phyloP scores from a whole-genome alignment of 2,113 vertebrate genomes.

The Neolamprologus kungweensis region DNA sequence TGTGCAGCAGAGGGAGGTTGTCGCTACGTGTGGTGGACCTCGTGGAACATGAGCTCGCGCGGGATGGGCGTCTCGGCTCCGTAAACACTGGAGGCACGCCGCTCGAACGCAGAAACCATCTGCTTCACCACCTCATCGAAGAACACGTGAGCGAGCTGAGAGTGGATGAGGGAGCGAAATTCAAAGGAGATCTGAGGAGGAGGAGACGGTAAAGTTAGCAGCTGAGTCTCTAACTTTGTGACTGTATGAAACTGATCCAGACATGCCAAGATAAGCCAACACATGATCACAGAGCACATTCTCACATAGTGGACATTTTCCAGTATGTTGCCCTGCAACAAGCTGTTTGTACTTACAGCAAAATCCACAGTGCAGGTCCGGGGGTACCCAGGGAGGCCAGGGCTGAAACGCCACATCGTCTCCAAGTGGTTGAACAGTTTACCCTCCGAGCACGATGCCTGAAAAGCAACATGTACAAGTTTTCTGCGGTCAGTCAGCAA shows the following conservation, averaged over 20 bases:
- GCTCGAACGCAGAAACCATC: slow-evolving; percentile 91
- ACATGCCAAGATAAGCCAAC: background rate
- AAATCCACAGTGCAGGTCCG: slow-evolving; percentile 93
- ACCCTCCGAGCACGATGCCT: slow-evolving; percentile 92
- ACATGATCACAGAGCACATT: background rate
- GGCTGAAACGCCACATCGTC: slow-evolving; percentile 92
- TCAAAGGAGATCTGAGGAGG: slow-evolving; percentile 86
- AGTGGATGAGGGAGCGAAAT: slow-evolving; percentile 93
- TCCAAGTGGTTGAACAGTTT: slow-evolving; percentile 92
- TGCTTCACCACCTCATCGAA: slow-evolving; percentile 97
- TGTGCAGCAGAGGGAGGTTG: background rate
- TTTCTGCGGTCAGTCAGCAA: background rate
- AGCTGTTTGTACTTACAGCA: slow-evolving; percentile 73
- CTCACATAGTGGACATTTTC: background rate
- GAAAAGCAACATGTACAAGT: background rate
- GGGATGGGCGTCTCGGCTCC: slow-evolving; percentile 87
- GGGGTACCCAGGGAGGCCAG: slow-evolving; percentile 89
- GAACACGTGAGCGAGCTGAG: slow-evolving; percentile 86
- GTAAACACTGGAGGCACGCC: slow-evolving; percentile 76
- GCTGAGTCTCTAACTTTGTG: background rate
- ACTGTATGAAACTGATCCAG: background rate
- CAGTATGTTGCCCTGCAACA: background rate
- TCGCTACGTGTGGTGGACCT: slow-evolving; percentile 85
- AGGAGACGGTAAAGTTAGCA: background rate
- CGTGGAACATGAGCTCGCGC: slow-evolving; percentile 87